Conservation (phyloP, 2,113 vertebrate genomes). For the Zapornia atra region DNA sequence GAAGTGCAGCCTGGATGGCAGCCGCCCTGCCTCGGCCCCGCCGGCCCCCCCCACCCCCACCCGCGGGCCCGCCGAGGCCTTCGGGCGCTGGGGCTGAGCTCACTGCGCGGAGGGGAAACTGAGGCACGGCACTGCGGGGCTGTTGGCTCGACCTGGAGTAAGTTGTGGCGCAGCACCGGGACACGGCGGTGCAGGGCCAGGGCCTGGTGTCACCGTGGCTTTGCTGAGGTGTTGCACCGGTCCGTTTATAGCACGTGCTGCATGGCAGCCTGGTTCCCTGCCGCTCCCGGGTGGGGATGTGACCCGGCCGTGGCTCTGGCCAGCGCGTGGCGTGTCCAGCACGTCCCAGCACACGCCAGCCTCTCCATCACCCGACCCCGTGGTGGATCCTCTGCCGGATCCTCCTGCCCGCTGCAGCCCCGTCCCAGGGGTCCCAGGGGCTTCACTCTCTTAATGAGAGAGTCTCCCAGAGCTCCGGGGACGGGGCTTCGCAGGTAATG, state of each 20-base stretch:
- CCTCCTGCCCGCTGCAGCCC: neutral
- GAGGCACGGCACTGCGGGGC: neutral
- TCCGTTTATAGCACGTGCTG: fast-evolving
- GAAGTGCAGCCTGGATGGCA: conserved; percentile 37
- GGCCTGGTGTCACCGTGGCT: neutral
- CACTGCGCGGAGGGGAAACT: fast-evolving
- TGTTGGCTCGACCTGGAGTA: neutral
- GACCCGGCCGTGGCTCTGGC: fast-evolving
- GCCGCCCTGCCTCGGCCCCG: neutral
- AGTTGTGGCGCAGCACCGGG: fast-evolving
- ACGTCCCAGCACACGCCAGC: fast-evolving
- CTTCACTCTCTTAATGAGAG: neutral
- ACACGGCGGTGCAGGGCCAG: fast-evolving
- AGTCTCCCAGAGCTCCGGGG: neutral
- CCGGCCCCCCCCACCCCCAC: neutral
- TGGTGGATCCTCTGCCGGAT: neutral
- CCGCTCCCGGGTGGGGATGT: fast-evolving
- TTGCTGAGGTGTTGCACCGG: fast-evolving
- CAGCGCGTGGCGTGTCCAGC: neutral
- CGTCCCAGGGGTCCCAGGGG: fast-evolving
- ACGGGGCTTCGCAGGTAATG: neutral
- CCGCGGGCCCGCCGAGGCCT: no score
- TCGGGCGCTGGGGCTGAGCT: fast-evolving
- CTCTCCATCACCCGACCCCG: fast-evolving
- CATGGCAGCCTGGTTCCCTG: fast-evolving